Evolutionary conservation across 2,888 invertebrate species (phyloP).

Genomic region (Piscicola geometra): DNA sequence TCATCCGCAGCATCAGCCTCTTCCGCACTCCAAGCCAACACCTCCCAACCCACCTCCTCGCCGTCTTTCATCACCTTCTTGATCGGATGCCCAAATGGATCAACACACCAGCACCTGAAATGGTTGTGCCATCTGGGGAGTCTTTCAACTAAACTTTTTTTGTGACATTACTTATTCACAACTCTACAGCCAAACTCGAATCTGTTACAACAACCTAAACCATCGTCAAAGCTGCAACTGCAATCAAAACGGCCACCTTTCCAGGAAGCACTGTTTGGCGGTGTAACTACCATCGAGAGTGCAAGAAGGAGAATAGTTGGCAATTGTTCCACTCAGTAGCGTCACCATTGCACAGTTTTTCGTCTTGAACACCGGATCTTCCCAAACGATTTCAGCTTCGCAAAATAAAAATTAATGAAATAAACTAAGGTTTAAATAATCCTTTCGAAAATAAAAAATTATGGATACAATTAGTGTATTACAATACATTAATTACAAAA

Average conservation of each 20-base stretch:
- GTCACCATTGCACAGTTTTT: background rate
- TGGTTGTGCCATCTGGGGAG: too few relatives aligned
- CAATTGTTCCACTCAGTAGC: slow-evolving; percentile 10
- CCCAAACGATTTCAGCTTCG: slow-evolving; percentile 26
- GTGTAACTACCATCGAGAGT: slow-evolving; percentile 13
- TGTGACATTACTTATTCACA: too few relatives aligned
- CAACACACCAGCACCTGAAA: slow-evolving; percentile 30
- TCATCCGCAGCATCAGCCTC: background rate
- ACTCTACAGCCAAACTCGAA: too few relatives aligned
- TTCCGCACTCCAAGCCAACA: slow-evolving; percentile 11
- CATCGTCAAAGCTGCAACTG: too few relatives aligned
- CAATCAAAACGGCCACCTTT: too few relatives aligned
- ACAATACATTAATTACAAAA: too few relatives aligned
- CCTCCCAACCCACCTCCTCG: slow-evolving; percentile 6
- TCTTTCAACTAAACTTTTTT: too few relatives aligned
- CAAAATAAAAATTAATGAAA: too few relatives aligned
- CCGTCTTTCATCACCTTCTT: slow-evolving; percentile 13
- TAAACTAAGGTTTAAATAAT: too few relatives aligned
- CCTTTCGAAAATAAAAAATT: too few relatives aligned
- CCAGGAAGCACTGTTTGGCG: slow-evolving; percentile 26
- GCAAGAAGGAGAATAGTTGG: slow-evolving; percentile 27
- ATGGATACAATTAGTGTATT: too few relatives aligned
- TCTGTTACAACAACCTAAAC: too few relatives aligned
- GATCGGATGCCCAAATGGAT: slow-evolving; percentile 17
- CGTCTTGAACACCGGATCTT: slow-evolving; percentile 21